Conservation (phyloP, 30 jellyfish, hydroid and myxozoan species). For the Hydractinia echinata region DNA sequence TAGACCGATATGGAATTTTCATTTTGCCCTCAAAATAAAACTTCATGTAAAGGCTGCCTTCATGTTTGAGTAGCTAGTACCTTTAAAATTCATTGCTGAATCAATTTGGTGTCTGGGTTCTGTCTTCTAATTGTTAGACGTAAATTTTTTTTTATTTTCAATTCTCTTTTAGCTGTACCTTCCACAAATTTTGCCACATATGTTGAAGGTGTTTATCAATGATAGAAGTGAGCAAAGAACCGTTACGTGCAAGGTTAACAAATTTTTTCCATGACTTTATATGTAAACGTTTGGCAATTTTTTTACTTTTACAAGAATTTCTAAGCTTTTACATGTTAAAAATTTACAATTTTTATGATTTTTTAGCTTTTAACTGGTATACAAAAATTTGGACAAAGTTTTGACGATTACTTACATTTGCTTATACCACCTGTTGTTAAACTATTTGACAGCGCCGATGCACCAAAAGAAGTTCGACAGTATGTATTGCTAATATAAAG, state of each 20-base stretch:
- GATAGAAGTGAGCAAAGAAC: conserved; percentile 68
- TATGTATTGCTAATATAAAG: conserved; percentile 27
- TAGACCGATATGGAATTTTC: too few species aligned
- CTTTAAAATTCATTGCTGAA: too few species aligned
- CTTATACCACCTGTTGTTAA: conserved; percentile 87
- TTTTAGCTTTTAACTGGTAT: conserved; percentile 72
- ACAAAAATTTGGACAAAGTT: conserved; percentile 95
- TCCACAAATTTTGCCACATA: conserved; percentile 91
- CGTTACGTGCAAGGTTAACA: conserved; percentile 82
- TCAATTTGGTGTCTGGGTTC: too few species aligned
- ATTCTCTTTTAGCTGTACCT: conserved; percentile 46
- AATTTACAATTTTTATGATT: not conserved
- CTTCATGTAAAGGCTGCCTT: too few species aligned
- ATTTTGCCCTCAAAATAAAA: too few species aligned
- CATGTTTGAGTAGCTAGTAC: too few species aligned
- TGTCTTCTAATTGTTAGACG: too few species aligned
- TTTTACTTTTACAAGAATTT: too few species aligned
- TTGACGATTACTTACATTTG: conserved; percentile 79
- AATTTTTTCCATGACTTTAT: too few species aligned
- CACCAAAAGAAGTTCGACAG: conserved; percentile 76
- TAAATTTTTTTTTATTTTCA: not conserved
- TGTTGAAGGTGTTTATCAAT: conserved; percentile 75
- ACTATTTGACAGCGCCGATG: conserved; percentile 70
- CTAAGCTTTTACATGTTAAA: not conserved
- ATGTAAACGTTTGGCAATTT: too few species aligned